Percentiles rank a stretch among this genome's conserved stretches.
phyloP scores from a whole-genome alignment of 2,888 invertebrate species.

The Parnassius apollo region DNA sequence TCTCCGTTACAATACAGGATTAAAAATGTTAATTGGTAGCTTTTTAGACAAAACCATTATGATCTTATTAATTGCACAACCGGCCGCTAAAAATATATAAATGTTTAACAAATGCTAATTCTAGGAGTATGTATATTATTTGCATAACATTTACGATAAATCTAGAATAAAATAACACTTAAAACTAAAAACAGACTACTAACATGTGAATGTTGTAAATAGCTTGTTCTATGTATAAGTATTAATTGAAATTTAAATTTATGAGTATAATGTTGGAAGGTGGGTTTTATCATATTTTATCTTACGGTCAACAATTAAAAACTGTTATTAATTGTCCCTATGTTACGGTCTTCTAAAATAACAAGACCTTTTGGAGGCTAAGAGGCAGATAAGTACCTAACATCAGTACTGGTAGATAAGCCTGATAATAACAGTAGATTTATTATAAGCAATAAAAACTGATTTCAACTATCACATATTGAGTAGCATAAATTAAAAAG shows the following conservation, averaged over 20 bases:
- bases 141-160: background rate
- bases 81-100: conserved; percentile 58
- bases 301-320: too few species aligned
- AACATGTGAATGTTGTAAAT: background rate
- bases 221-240: background rate
- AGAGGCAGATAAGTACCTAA: too few species aligned
- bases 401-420: too few species aligned
- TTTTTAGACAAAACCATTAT: conserved; percentile 24
- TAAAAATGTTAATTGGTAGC: conserved; percentile 18
- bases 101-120: conserved; percentile 35
- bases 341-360: too few species aligned
- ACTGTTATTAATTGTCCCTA: too few species aligned
- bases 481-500: too few species aligned
- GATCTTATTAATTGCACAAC: conserved; percentile 65
- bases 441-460: too few species aligned
- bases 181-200: too few species aligned
- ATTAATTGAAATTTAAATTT: background rate
- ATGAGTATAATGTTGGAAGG: background rate
- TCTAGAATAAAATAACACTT: background rate
- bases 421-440: too few species aligned
- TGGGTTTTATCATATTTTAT: background rate
- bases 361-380: too few species aligned
- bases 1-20: conserved; percentile 13
- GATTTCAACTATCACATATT: too few species aligned
- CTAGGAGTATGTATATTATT: conserved; percentile 2